Evolutionary conservation across 1,140 invertebrate species (phyloP), one percentile per base, ranked within the genome.

Genomic region (Chionoecetes opilio): DNA sequence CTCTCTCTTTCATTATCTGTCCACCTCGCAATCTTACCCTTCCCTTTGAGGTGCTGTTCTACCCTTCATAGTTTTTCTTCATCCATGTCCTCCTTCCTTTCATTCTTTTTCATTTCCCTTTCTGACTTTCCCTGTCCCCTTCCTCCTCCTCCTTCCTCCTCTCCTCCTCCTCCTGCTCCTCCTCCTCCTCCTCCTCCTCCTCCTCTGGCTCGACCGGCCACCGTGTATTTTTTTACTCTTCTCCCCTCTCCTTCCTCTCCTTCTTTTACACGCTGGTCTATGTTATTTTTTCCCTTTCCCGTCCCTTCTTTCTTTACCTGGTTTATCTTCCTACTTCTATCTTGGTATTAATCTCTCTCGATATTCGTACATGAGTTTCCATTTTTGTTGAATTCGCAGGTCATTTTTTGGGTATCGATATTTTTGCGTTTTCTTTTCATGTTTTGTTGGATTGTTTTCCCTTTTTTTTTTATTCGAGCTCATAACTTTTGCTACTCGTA

Each of bases 241-340:
- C 63, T n/a, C 63, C 63, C 63, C 63, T 75, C 8, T 75, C n/a
- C 63, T n/a, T 75, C n/a, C 63, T n/a, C 63, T 75, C 63, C 63
- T 75, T 75, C 21, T 75, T 75, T 75, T 21, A 75, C 63, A n/a
- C 63, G 63, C n/a, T 75, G 21, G n/a, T 11, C 41, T 75, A n/a
- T 8, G 21, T 75, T 75, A n/a, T 75, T 75, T 46, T 46, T 46
- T 46, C 41, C 21, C 63, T 21, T 75, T 26, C 63, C 8, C 0
- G 63, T 21, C 21, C 21, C 63, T 5, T n/a, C 63, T n/a, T 75
- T 75, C 63, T 21, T 75, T 21, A 75, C n/a, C 3, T 75, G 11
- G 21, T 21, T 75, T 75, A 75, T 75, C n/a, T 53, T n/a, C 21
- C 46, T n/a, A 75, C 11, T 75, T 75, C n/a, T n/a, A 75, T 26